These are phyloP conservation scores for Palythoa grandiflora DNA, from an alignment of 92 coral and sea anemone genomes.

Conservation along the genomic window DNA sequence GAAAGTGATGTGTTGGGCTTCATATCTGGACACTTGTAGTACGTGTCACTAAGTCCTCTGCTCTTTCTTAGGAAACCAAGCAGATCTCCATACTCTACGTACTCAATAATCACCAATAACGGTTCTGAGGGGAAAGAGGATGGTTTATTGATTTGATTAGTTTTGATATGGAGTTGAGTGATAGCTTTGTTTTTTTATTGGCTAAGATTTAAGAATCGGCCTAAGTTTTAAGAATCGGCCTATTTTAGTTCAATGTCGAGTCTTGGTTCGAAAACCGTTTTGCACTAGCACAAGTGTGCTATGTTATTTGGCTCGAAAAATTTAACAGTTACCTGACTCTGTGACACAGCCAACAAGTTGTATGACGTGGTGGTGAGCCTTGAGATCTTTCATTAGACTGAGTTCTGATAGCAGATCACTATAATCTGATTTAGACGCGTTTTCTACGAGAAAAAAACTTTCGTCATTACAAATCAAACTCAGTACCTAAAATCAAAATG, in stretches of 20 bases:
- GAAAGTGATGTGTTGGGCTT: background rate
- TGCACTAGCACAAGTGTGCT: background rate
- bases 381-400: background rate
- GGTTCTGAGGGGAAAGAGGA: background rate
- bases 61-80: slow-evolving; percentile 28
- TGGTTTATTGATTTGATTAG: background rate
- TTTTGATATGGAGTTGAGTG: background rate
- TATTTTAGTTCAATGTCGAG: no score
- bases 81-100: slow-evolving; percentile 13
- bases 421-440: slow-evolving; percentile 10
- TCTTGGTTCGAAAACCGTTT: background rate
- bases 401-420: slow-evolving; percentile 10
- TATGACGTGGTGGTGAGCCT: background rate
- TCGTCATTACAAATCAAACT: no score
- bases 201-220: background rate
- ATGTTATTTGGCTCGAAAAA: no score
- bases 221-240: background rate
- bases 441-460: background rate
- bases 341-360: slow-evolving; percentile 10
- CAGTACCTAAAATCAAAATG: no score
- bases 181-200: background rate
- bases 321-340: background rate
- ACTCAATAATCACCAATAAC: slow-evolving; percentile 10
- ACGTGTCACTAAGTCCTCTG: slow-evolving; percentile 6
- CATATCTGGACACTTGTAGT: slow-evolving; percentile 1